phyloP scores from a whole-genome alignment of 2,113 vertebrate species.

The Trematomus loennbergii region DNA sequence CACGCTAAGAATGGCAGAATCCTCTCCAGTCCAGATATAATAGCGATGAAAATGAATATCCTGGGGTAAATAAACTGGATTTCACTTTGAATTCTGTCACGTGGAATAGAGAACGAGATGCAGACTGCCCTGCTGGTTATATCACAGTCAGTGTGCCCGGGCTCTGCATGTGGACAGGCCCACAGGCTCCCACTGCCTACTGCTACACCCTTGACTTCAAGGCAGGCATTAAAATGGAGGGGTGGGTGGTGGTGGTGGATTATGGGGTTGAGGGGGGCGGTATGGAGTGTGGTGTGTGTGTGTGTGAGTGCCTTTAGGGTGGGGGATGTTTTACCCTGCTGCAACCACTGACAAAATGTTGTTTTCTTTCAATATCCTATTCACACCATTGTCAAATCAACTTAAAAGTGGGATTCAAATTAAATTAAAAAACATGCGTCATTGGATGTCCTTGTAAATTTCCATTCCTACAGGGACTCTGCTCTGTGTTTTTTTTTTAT shows the following conservation, averaged over 20 bases:
- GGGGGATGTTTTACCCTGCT: slow-evolving; percentile 61
- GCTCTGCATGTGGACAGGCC: slow-evolving; percentile 71
- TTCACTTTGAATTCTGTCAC: slow-evolving; percentile 71
- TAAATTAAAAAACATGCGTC: slow-evolving; percentile 32
- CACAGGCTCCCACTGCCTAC: slow-evolving; percentile 69
- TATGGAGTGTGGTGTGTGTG: slow-evolving; percentile 38
- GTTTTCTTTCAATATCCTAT: slow-evolving; percentile 1
- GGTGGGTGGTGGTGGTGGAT: slow-evolving; percentile 64
- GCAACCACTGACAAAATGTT: slow-evolving; percentile 17
- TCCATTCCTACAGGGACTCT: background rate
- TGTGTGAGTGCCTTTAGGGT: slow-evolving; percentile 41
- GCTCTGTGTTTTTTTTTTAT: slow-evolving; percentile 7
- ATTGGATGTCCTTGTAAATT: slow-evolving; percentile 37
- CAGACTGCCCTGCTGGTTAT: slow-evolving; percentile 71
- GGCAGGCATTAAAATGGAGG: slow-evolving; percentile 80
- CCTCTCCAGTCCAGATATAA: slow-evolving; percentile 19
- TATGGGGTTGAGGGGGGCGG: slow-evolving; percentile 62
- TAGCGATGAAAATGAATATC: slow-evolving; percentile 43
- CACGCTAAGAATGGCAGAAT: background rate
- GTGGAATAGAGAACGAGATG: slow-evolving; percentile 67
- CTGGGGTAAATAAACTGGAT: slow-evolving; percentile 63
- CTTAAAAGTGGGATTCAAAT: slow-evolving; percentile 12
- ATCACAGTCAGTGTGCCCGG: slow-evolving; percentile 64
- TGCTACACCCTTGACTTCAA: slow-evolving; percentile 76
- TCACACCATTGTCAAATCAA: background rate